Base-by-base conservation (phyloP, 2,888 invertebrate species). In the Morinoia aosen region DNA sequence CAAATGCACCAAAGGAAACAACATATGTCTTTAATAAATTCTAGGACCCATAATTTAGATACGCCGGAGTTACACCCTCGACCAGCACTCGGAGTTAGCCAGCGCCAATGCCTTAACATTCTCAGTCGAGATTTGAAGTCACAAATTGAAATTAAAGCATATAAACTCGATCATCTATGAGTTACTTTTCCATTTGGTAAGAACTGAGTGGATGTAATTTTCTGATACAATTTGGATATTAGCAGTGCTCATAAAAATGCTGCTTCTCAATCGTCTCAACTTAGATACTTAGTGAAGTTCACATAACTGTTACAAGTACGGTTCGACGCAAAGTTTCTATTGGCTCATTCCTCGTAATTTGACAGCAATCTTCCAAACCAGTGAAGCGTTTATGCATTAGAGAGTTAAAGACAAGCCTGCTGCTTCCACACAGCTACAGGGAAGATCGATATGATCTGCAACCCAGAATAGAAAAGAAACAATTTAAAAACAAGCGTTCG, bases 11-110 rank as follows among this genome's bases (percentile, higher is more conserved):
- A 93, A 57, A 56, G 48, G 93, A 39, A n/a, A 57, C 57, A 57
- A 48, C n/a, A 57, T 93, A n/a, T 93, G n/a, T 48, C 56, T 93
- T 33, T 57, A 93, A 57, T 93, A 57, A 93, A 93, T 57, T 93
- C 48, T 57, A 57, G n/a, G 58, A 58, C 33, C 48, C 93, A 57
- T 57, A 93, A 93, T 12, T 93, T 93, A 93, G 56, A 93, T 57
- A 57, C 48, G 93, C 12, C 12, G 39, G 93, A 93, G 56, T 57
- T 90, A 90, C 48, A 90, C 76, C 76, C 76, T 76, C 76, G 16
- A 76, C 33, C 61, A 76, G 25, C 33, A 76, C 76, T 33, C 33
- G 16, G 76, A 76, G 76, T 76, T 76, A 33, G 76, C 76, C 76
- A 76, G 25, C 76, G 33, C 25, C 76, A 76, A 76, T 64, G 25